Evolutionary conservation across 1,140 invertebrate genomes (phyloP).

Genomic region (Leptinotarsa defecta): DNA sequence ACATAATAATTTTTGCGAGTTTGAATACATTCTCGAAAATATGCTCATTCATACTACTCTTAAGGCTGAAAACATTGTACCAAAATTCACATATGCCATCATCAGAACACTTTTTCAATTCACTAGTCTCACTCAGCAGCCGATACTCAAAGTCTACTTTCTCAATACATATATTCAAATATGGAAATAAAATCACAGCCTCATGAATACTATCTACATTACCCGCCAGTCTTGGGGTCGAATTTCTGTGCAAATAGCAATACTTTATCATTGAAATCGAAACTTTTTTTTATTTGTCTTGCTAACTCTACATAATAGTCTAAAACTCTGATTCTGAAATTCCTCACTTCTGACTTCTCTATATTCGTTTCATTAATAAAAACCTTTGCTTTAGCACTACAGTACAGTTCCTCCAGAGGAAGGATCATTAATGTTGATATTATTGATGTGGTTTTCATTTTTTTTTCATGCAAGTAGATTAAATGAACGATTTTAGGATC

Average conservation of each 20-base stretch:
- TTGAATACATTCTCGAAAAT: conserved; percentile 19
- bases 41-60: conserved; percentile 12
- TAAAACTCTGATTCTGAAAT: conserved; percentile 10
- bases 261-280: conserved; percentile 11
- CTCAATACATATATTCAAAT: conserved; percentile 16
- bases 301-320: conserved; percentile 15
- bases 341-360: conserved; percentile 5
- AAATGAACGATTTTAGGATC: conserved; percentile 15
- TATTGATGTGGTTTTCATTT: conserved; percentile 10
- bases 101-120: conserved; percentile 18
- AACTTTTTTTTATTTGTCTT: conserved; percentile 14
- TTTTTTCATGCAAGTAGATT: conserved; percentile 1
- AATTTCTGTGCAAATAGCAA: conserved; percentile 16
- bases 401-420: conserved; percentile 14
- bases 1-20: conserved; percentile 16
- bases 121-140: conserved; percentile 14
- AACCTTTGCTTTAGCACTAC: conserved; percentile 15
- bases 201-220: conserved; percentile 12
- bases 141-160: conserved; percentile 17
- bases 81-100: conserved; percentile 9
- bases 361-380: conserved; percentile 7
- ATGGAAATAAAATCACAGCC: conserved; percentile 18
- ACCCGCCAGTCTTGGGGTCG: conserved; percentile 8
- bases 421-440: conserved; percentile 12
- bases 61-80: conserved; percentile 7